Percentiles rank a stretch among this genome's conserved stretches.
Conservation (phyloP, 2,113 vertebrate genomes). For the Astur gentilis region DNA sequence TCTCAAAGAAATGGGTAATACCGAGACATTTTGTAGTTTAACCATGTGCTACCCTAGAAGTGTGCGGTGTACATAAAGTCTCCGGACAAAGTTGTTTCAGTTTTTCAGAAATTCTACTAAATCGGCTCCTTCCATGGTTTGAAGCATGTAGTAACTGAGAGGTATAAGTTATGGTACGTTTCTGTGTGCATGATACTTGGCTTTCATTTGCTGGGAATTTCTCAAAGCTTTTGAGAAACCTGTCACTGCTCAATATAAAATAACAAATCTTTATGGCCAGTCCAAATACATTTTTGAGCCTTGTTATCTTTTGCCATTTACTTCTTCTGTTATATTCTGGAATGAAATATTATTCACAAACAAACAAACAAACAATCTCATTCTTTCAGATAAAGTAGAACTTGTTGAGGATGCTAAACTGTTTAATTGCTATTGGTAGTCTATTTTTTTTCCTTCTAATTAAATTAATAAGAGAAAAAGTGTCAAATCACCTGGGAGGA, state of each 20-base stretch:
- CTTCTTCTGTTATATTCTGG: neutral
- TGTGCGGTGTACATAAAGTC: neutral
- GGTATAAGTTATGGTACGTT: neutral
- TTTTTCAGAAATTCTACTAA: neutral
- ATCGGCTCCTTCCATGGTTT: neutral
- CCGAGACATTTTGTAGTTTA: neutral
- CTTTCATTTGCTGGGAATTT: neutral
- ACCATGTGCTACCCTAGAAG: neutral
- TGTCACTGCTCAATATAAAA: neutral
- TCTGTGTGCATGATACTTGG: neutral
- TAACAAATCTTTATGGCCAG: neutral
- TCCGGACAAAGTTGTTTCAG: neutral
- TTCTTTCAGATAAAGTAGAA: neutral
- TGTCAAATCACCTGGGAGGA: neutral
- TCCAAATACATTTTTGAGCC: neutral
- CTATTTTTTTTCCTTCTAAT: neutral
- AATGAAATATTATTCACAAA: neutral
- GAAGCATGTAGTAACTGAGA: neutral
- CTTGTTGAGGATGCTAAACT: neutral
- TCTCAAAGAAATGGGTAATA: neutral
- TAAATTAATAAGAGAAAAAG: neutral
- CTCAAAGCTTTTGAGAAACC: neutral
- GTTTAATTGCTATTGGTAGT: neutral
- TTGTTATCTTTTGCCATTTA: neutral
- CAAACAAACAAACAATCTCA: neutral